Evolutionary conservation across 2,113 vertebrate species (phyloP).

Genomic region (Heterochromis multidens): DNA sequence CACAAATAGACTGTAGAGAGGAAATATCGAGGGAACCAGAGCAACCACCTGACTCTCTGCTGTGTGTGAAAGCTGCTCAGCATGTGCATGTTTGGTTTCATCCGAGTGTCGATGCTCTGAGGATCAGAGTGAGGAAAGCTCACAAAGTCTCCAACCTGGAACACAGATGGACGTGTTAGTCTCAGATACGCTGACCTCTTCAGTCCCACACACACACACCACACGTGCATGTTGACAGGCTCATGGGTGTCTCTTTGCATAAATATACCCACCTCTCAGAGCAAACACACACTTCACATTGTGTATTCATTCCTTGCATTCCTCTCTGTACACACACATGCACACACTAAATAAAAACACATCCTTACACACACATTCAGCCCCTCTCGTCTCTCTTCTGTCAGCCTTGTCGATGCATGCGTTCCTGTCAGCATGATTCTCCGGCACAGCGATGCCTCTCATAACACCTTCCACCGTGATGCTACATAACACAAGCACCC

Average conservation of each 20-base stretch:
- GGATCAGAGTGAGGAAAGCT: constrained; percentile 20
- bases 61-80: constrained; percentile 45
- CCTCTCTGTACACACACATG: neutral
- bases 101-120: constrained; percentile 16
- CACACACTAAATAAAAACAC: neutral
- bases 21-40: constrained; percentile 14
- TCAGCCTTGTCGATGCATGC: constrained; percentile 53
- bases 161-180: constrained; percentile 13
- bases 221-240: neutral
- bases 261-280: constrained; percentile 6
- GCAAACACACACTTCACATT: constrained; percentile 6
- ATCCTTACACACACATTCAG: neutral
- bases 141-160: constrained; percentile 31
- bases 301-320: neutral
- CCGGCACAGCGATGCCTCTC: constrained; percentile 32
- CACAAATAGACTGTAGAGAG: neutral
- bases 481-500: constrained; percentile 19
- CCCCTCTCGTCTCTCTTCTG: neutral
- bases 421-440: constrained; percentile 57
- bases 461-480: constrained; percentile 51
- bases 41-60: constrained; percentile 50
- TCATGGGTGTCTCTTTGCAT: neutral
- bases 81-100: constrained; percentile 70
- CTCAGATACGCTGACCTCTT: constrained; percentile 10
- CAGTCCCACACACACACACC: neutral